Percentiles rank a stretch among this genome's conserved stretches.
phyloP scores from a whole-genome alignment of 2,113 vertebrate genomes.

The Ciconia boyciana region DNA sequence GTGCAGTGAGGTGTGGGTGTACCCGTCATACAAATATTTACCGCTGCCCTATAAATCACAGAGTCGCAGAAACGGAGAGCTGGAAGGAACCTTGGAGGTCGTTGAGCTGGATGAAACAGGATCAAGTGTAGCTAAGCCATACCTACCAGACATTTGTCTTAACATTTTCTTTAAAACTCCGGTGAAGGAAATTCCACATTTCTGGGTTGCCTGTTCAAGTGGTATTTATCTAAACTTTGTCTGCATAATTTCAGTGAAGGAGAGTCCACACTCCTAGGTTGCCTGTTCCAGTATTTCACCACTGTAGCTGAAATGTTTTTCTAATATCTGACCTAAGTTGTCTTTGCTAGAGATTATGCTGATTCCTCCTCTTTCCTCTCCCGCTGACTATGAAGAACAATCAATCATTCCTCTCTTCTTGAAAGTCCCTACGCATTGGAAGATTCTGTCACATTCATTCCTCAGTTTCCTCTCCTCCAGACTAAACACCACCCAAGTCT shows the following conservation, averaged over 20 bases:
- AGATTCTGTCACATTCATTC: constrained; percentile 33
- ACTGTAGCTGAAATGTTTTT: constrained; percentile 34
- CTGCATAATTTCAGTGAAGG: constrained; percentile 24
- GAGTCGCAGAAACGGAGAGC: not conserved
- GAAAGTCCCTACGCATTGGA: not conserved
- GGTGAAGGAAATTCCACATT: constrained; percentile 33
- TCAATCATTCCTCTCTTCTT: constrained; percentile 15
- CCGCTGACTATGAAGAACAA: not conserved
- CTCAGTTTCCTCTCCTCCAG: constrained; percentile 50
- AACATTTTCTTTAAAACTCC: not conserved
- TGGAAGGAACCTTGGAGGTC: not conserved
- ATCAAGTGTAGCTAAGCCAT: constrained; percentile 12
- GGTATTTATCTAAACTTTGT: constrained; percentile 47
- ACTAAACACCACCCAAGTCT: constrained; percentile 40
- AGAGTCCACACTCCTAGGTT: not conserved
- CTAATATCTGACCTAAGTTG: constrained; percentile 3
- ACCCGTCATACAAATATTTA: not conserved
- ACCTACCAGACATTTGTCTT: constrained; percentile 10
- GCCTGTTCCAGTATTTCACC: not conserved
- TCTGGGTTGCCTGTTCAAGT: constrained; percentile 19
- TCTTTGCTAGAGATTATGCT: constrained; percentile 34
- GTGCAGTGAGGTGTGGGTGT: not conserved
- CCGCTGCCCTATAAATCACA: not conserved
- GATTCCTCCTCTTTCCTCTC: not conserved
- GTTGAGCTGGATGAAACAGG: not conserved